Percentiles rank a stretch among this genome's conserved stretches.
Evolutionary conservation across 1,140 invertebrate species (phyloP).

Genomic region (Colletes gigas): DNA sequence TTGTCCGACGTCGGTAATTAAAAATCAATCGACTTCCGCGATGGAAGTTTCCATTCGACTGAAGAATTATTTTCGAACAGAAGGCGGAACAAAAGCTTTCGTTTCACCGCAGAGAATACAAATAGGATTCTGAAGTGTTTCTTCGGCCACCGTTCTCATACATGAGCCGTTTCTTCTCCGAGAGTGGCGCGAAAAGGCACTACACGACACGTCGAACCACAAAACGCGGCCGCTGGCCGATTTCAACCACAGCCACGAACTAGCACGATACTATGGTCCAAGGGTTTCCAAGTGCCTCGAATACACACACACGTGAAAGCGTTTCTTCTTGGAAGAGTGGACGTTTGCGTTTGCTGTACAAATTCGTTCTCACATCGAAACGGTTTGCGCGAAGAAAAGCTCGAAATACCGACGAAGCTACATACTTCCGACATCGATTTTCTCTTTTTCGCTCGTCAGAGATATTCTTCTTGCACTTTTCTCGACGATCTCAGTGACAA

Average conservation of each 20-base stretch:
- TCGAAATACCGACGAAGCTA: background rate
- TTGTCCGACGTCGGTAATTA: no score
- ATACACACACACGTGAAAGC: background rate
- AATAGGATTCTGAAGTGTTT: slow-evolving; percentile 22
- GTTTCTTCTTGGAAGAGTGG: slow-evolving; percentile 9
- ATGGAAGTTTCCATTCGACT: background rate
- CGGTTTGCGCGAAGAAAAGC: background rate
- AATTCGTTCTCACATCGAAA: slow-evolving; percentile 14
- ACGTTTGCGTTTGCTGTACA: slow-evolving; percentile 13
- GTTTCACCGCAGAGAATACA: background rate
- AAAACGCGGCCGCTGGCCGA: slow-evolving; percentile 36
- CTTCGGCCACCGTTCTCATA: slow-evolving; percentile 17
- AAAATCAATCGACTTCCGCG: background rate
- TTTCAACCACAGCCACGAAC: slow-evolving; percentile 36
- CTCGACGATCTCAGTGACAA: no score
- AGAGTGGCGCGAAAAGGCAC: slow-evolving; percentile 31
- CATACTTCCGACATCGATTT: background rate
- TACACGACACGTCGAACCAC: slow-evolving; percentile 42
- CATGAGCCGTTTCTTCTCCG: slow-evolving; percentile 15
- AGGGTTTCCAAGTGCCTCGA: slow-evolving; percentile 17
- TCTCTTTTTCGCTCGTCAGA: background rate
- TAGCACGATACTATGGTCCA: background rate
- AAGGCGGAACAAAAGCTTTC: slow-evolving; percentile 4
- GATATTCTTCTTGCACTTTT: no score
- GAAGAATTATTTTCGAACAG: background rate